Conservation (phyloP, 2,113 vertebrate genomes). For the Cyrtonyx montezumae region DNA sequence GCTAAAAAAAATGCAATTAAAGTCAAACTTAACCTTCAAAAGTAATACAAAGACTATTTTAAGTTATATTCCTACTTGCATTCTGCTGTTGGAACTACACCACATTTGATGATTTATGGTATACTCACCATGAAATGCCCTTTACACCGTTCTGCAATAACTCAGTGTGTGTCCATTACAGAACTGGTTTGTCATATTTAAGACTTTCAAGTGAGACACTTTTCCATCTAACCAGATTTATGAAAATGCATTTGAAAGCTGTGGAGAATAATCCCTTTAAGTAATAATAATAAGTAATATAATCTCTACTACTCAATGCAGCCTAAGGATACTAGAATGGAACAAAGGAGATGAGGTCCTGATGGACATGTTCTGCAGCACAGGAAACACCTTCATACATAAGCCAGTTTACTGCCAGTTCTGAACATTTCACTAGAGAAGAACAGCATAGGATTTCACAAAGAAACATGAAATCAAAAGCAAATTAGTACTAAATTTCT, state of each 20-base stretch:
- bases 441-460: neutral
- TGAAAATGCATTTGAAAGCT: neutral
- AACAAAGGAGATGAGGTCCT: neutral
- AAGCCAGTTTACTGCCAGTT: accelerated
- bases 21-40: neutral
- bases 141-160: neutral
- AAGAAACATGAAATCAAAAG: neutral
- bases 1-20: slow-evolving; percentile 56
- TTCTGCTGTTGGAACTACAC: neutral
- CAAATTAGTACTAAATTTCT: neutral
- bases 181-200: neutral
- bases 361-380: accelerated
- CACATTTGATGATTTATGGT: neutral
- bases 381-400: neutral
- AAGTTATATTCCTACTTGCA: neutral
- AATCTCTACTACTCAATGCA: neutral
- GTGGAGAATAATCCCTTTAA: neutral
- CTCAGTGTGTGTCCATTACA: neutral
- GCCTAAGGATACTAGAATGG: neutral
- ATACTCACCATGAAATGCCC: no score
- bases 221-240: neutral
- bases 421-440: neutral
- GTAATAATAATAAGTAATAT: no score
- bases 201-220: neutral
- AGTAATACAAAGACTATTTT: neutral